Evolutionary conservation across 2,797 vertebrate species (phyloP).

Genomic region (Philypnodon macrostomus): DNA sequence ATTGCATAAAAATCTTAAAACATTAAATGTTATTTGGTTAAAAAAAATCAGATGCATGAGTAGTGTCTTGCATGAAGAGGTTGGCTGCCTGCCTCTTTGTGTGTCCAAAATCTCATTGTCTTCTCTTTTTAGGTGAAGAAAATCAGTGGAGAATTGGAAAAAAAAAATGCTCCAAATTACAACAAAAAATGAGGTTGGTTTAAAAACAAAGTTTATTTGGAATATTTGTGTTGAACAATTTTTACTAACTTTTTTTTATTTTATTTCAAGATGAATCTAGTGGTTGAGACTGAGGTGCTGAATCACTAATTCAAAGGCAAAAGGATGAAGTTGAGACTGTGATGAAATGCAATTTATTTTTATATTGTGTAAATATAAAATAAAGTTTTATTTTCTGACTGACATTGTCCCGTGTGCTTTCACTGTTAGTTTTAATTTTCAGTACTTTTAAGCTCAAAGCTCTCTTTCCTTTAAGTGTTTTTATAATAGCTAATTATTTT

Average conservation of each 20-base stretch:
- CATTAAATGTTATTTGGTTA: slow-evolving; percentile 61
- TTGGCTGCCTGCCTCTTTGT: slow-evolving; percentile 3
- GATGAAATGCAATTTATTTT: too few species aligned
- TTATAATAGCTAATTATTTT: too few species aligned
- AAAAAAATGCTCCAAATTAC: slow-evolving; percentile 10
- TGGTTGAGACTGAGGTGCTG: neutral
- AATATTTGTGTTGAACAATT: neutral
- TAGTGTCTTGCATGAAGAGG: slow-evolving; percentile 43
- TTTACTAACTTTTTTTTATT: neutral
- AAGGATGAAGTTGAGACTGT: too few species aligned
- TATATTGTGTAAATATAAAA: slow-evolving; percentile 3
- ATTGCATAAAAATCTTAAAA: slow-evolving; percentile 38
- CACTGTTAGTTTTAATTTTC: too few species aligned
- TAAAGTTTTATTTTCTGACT: neutral
- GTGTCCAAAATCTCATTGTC: slow-evolving; percentile 48
- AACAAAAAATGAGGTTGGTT: slow-evolving; percentile 48
- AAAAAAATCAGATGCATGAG: slow-evolving; percentile 79
- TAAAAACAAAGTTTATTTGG: neutral
- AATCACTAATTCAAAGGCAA: too few species aligned
- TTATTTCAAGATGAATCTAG: too few species aligned
- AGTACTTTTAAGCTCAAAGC: too few species aligned
- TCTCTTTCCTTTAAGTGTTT: too few species aligned
- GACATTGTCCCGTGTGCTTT: neutral
- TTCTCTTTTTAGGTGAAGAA: slow-evolving; percentile 61
- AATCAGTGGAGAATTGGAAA: slow-evolving; percentile 36